phyloP scores from a whole-genome alignment of 2,888 invertebrate species.

The Saturnia japonica region DNA sequence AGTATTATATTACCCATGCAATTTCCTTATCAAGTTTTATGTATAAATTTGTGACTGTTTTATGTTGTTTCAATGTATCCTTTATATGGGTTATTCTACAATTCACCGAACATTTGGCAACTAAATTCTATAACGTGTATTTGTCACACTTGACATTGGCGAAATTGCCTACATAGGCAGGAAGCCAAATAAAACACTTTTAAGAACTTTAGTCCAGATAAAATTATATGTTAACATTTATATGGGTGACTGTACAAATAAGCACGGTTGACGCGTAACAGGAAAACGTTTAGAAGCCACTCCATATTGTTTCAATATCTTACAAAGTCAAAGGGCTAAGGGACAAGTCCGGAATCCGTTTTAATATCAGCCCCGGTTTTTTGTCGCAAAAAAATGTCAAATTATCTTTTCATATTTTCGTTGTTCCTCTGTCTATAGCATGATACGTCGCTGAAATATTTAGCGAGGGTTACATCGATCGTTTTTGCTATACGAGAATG shows the following conservation, averaged over 20 bases:
- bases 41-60: too few species aligned
- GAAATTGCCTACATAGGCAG: too few species aligned
- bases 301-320: constrained; percentile 17
- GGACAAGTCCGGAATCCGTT: constrained; percentile 16
- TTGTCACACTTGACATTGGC: too few species aligned
- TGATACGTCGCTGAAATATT: not conserved
- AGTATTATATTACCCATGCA: too few species aligned
- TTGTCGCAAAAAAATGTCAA: constrained; percentile 18
- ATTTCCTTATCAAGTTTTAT: too few species aligned
- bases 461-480: not conserved
- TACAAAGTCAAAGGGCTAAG: constrained; percentile 10
- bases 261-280: not conserved
- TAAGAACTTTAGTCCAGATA: too few species aligned
- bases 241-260: not conserved
- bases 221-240: not conserved
- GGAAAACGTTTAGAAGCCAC: constrained; percentile 12
- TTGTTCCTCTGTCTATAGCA: not conserved
- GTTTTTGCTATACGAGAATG: not conserved
- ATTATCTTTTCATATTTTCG: constrained; percentile 19
- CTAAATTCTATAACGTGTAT: too few species aligned
- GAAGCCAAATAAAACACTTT: too few species aligned
- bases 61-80: too few species aligned
- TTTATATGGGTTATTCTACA: too few species aligned
- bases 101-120: too few species aligned
- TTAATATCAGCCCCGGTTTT: constrained; percentile 20